These are phyloP conservation scores for Aporrectodea caliginosa DNA, from an alignment of 1,140 invertebrate genomes.

Conservation along the genomic window DNA sequence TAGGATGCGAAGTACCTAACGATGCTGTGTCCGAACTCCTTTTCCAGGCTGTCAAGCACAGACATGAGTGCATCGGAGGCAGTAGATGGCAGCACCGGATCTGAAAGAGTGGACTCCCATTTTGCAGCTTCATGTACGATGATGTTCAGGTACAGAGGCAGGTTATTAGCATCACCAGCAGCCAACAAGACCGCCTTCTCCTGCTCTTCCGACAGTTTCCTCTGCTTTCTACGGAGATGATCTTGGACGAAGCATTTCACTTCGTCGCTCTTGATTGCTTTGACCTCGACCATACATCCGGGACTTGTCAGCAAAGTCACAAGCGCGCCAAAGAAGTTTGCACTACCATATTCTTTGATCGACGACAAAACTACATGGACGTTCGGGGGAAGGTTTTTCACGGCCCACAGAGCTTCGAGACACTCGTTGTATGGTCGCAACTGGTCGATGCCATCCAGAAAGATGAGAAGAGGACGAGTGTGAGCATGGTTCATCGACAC, in stretches of 20 bases:
- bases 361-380: conserved; percentile 68
- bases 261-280: neutral
- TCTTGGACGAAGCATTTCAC: neutral
- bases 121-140: conserved; percentile 43
- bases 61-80: neutral
- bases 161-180: neutral
- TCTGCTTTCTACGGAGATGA: neutral
- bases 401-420: conserved; percentile 45
- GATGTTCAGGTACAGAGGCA: conserved; percentile 46
- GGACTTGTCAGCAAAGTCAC: conserved; percentile 8
- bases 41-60: conserved; percentile 7
- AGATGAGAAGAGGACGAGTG: conserved; percentile 41
- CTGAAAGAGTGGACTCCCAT: conserved; percentile 37
- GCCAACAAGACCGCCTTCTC: neutral
- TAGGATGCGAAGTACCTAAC: conserved; percentile 17
- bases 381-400: conserved; percentile 42
- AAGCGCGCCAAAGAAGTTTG: conserved; percentile 43
- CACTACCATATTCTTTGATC: conserved; percentile 40
- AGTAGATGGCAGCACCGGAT: neutral
- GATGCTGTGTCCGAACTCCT: conserved; percentile 7
- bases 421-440: conserved; percentile 41
- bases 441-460: conserved; percentile 54
- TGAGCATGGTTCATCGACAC: conserved; percentile 24
- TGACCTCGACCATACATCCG: neutral
- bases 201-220: conserved; percentile 12